These are phyloP conservation scores for Galemys pyrenaicus DNA, from an alignment of 2,113 vertebrate species.

Conservation along the genomic window DNA sequence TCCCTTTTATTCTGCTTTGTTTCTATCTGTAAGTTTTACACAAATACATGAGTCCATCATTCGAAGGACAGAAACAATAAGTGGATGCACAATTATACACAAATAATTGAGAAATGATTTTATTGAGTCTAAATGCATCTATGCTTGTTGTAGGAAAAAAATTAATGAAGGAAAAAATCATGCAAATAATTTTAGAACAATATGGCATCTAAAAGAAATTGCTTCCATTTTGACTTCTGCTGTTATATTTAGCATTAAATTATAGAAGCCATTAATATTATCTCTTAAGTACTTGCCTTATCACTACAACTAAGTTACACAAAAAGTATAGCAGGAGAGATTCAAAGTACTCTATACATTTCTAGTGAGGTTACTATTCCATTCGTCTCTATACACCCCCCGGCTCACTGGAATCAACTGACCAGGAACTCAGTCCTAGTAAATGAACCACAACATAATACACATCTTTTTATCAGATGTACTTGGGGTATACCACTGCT, in stretches of 20 bases:
- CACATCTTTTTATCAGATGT: neutral
- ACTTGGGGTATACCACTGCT: neutral
- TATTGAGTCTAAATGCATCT: neutral
- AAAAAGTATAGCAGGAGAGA: neutral
- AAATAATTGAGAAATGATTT: conserved; percentile 14
- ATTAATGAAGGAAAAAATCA: neutral
- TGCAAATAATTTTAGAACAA: neutral
- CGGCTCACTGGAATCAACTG: neutral
- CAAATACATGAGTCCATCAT: neutral
- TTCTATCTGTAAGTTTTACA: neutral
- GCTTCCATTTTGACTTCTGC: neutral
- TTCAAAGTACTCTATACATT: neutral
- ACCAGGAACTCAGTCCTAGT: neutral
- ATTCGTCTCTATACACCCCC: accelerated
- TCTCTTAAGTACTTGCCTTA: neutral
- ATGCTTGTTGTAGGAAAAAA: neutral
- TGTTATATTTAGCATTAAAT: neutral
- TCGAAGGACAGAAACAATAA: conserved; percentile 7
- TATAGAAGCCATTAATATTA: neutral
- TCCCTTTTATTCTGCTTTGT: conserved; percentile 5
- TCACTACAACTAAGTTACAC: neutral
- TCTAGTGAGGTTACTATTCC: neutral
- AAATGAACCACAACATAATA: neutral
- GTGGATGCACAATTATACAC: neutral
- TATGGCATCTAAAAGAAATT: neutral